Evolutionary conservation across 2,797 vertebrate species (phyloP), one percentile per base, ranked within the genome.

Genomic region (Nasua narica): DNA sequence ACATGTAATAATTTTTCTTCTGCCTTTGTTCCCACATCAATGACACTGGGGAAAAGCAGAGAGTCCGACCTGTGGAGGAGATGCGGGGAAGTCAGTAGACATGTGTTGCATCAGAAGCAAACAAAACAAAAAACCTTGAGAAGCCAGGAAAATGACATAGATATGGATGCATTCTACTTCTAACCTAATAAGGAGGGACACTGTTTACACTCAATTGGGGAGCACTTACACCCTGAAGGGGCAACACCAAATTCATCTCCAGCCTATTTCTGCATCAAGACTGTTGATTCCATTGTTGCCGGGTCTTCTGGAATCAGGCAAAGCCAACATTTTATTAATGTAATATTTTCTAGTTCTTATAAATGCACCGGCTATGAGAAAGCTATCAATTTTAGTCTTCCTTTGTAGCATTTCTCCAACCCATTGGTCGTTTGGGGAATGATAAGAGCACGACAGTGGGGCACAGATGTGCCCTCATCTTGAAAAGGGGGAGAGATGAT

Each of bases 391-490:
- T 50, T 46, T 25, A 72, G 27, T 62, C 40, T 79, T 65, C 32
- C 67, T 9, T 46, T 43, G 27, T 40, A 37, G 35, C 2, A 11
- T 21, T 23, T 32, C 58, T 86, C 40, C 8, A 40, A 40, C n/a
- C 37, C 65, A 8, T 46, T 11, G 23, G 10, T 70, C 19, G n/a
- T 89, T 89, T 58, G 25, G 35, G 21, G 18, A 29, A 29, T 6
- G 56, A 27, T 58, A 25, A 32, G 2, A 13, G 0, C 7, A 0
- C 27, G 25, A 5, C 32, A 14, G 1, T 0, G 18, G 37, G 9
- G 4, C 35, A 67, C 16, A 79, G 18, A 25, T 62, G 14, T 35
- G 19, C 1, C 32, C 48, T 67, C 37, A 10, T 87, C 87, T 90
- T 74, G n/a, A 52, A 70, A 84, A 92, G 48, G 35, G 48, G 12